Evolutionary conservation across 2,797 vertebrate genomes (phyloP), one percentile per base, ranked within the genome.

Genomic region (Tympanoctomys barrerae): DNA sequence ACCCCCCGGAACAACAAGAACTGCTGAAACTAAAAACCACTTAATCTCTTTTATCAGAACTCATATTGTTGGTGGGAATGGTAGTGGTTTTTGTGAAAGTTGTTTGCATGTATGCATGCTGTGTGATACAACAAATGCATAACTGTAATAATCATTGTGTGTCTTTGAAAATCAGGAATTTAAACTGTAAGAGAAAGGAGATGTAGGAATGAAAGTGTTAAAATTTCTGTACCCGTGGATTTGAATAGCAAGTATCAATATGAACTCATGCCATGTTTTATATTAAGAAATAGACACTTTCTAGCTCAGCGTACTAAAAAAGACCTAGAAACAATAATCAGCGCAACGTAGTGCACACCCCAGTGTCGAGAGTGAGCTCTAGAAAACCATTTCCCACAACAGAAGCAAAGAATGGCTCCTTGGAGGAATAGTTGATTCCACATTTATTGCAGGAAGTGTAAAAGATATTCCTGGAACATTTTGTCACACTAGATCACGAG

Each of bases 161-260:
- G 21, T 93, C 28, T 92, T 91, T 95, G 90, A 77, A 96, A 95
- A 78, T 39, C 9, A 52, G 12, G 52, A 71, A 91, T 96, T 83
- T 87, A 49, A 33, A 16, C 46, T 66, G 71, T 42, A 16, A 81
- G 54, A 87, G 18, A 94, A 78, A 91, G 62, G 31, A 85, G 31
- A 81, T 24, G 4, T 11, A 62, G 59, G 14, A 54, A 33, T 73
- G 49, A 87, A 87, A n/a, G 78, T 0, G 0, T 68, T 87, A 66
- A 94, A 87, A 82, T 87, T 28, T 21, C 82, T 80, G 3, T n/a
- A 91, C 62, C 87, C 21, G n/a, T 94, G 52, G 94, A 85, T 80
- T 89, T 87, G 28, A 90, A 90, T 26, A 54, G 46, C 16, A 91
- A 92, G 46, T 84, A 90, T 54, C 36, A 26, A 21, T 79, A 84